Conservation (phyloP, 1,140 invertebrate genomes). For the Anastrepha obliqua region DNA sequence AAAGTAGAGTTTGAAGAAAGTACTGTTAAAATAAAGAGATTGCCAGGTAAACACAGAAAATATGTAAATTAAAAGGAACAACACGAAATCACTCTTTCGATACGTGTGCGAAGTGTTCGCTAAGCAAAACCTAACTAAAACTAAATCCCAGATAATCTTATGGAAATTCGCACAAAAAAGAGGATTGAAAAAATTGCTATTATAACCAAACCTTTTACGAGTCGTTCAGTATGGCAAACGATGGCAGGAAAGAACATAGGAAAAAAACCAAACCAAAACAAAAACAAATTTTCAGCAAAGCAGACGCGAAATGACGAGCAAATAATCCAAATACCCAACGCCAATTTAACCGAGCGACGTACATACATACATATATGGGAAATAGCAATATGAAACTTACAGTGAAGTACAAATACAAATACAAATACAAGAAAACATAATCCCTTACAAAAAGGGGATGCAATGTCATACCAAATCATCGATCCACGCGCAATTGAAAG, state of each 20-base stretch:
- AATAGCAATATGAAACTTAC: constrained; percentile 21
- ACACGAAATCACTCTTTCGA: neutral
- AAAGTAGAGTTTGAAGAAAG: neutral
- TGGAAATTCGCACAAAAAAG: constrained; percentile 43
- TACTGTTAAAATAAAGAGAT: neutral
- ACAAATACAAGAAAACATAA: constrained; percentile 55
- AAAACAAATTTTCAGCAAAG: neutral
- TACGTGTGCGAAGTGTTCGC: neutral
- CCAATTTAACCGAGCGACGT: constrained; percentile 58
- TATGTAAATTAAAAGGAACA: constrained; percentile 1
- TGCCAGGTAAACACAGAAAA: constrained; percentile 1
- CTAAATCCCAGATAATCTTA: constrained; percentile 48
- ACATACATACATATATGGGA: constrained; percentile 39
- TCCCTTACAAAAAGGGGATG: neutral
- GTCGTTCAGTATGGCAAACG: neutral
- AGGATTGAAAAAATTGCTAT: constrained; percentile 33
- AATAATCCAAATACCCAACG: constrained; percentile 61
- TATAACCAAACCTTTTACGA: constrained; percentile 21
- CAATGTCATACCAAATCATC: constrained; percentile 26
- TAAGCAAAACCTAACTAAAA: constrained; percentile 29
- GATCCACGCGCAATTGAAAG: neutral
- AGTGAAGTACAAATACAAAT: constrained; percentile 18
- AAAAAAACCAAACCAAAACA: neutral
- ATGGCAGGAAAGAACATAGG: neutral
- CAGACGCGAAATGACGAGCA: constrained; percentile 42